phyloP scores from a whole-genome alignment of 2,888 invertebrate genomes.

The Sinhomidia bicolor region DNA sequence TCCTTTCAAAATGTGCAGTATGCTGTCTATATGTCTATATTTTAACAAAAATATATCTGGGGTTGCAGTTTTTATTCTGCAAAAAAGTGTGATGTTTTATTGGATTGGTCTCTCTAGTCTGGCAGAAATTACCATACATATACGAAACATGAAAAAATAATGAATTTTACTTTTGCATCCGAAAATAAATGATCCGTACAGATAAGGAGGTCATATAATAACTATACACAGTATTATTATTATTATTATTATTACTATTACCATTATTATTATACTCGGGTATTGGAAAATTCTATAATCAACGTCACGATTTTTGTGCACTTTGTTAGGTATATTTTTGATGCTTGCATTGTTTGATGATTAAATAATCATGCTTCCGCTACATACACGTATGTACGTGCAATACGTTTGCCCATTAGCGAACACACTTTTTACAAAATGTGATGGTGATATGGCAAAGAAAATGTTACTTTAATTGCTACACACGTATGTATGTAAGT shows the following conservation, averaged over 20 bases:
- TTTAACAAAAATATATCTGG: too few species aligned
- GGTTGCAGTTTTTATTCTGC: too few species aligned
- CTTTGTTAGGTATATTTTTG: background rate
- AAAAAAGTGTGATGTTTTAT: background rate
- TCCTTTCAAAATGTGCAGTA: background rate
- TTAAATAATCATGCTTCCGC: conserved; percentile 10
- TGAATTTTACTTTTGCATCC: conserved; percentile 5
- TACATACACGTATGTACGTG: background rate
- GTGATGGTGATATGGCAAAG: too few species aligned
- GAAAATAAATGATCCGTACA: background rate
- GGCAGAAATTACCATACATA: background rate
- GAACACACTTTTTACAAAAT: background rate
- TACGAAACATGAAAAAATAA: background rate
- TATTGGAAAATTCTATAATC: background rate
- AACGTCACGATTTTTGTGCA: background rate
- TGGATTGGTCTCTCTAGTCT: too few species aligned
- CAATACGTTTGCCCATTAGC: background rate
- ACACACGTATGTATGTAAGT: background rate
- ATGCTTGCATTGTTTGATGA: background rate
- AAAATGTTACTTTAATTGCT: background rate
- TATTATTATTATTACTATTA: too few species aligned
- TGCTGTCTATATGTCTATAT: too few species aligned
- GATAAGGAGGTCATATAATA: background rate
- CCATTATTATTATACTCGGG: background rate
- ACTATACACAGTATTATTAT: too few species aligned